Evolutionary conservation across 2,113 vertebrate species (phyloP).

Genomic region (Salvator merianae): DNA sequence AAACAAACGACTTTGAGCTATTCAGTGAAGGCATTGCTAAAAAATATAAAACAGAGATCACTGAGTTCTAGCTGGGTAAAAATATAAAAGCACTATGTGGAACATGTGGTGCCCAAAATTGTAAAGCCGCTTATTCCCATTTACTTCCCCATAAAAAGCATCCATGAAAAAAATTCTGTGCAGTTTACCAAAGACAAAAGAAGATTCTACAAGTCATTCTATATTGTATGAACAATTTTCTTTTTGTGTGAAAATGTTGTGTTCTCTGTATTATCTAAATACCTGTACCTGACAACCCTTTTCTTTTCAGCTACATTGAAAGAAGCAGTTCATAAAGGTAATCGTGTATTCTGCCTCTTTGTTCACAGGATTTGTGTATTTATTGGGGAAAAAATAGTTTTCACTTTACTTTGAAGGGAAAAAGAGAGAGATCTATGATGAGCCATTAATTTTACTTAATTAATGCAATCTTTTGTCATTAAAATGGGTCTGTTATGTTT

Average conservation of each 20-base stretch:
- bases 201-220: background rate
- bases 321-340: background rate
- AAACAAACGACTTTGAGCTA: background rate
- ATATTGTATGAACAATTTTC: background rate
- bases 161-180: background rate
- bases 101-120: background rate
- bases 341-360: background rate
- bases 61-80: background rate
- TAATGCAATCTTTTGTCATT: background rate
- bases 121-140: background rate
- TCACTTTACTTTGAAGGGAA: background rate
- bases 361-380: background rate
- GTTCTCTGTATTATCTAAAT: background rate
- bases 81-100: background rate
- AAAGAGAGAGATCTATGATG: too few species aligned
- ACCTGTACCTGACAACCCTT: background rate
- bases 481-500: constrained; percentile 24
- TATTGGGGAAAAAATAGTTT: background rate
- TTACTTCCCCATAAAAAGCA: background rate
- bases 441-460: background rate
- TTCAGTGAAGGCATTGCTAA: background rate
- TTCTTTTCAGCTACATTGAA: accelerated
- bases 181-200: background rate
- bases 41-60: background rate
- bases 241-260: background rate